A percentile compares a stretch with the other conserved stretches of the same genome.
Evolutionary conservation across 2,888 invertebrate species (phyloP).

Genomic region (Hyppa rectilinea): DNA sequence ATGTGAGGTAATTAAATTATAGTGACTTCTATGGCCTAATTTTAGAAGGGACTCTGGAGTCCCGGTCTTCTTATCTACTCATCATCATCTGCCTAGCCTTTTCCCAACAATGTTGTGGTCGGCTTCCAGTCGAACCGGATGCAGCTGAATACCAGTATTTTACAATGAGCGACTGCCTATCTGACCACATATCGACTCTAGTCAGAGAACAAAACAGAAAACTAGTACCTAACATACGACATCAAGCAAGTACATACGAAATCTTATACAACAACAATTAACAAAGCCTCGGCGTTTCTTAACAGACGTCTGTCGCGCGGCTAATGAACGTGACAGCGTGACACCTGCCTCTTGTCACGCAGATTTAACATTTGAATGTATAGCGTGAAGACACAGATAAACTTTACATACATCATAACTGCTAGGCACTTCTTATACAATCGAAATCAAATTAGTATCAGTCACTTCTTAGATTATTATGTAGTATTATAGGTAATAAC

Average conservation of each 20-base stretch:
- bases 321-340: not conserved
- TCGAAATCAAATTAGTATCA: not conserved
- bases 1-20: slow-evolving; percentile 40
- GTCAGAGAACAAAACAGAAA: no score
- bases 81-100: no score
- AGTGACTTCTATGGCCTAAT: not conserved
- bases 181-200: no score
- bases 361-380: slow-evolving; percentile 2
- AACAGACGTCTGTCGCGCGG: slow-evolving; percentile 14
- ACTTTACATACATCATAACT: not conserved
- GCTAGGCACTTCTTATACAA: not conserved
- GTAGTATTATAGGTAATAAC: no score
- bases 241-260: not conserved
- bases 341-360: slow-evolving; percentile 17
- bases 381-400: slow-evolving; percentile 3
- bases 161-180: no score
- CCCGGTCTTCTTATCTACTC: no score
- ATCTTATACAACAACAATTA: not conserved
- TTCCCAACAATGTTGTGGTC: no score
- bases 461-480: no score
- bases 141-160: no score
- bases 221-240: no score
- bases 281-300: not conserved
- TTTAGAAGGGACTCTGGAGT: not conserved
- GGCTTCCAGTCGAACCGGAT: no score